Evolutionary conservation across 2,888 invertebrate species (phyloP).

Genomic region (Carcina quercana): DNA sequence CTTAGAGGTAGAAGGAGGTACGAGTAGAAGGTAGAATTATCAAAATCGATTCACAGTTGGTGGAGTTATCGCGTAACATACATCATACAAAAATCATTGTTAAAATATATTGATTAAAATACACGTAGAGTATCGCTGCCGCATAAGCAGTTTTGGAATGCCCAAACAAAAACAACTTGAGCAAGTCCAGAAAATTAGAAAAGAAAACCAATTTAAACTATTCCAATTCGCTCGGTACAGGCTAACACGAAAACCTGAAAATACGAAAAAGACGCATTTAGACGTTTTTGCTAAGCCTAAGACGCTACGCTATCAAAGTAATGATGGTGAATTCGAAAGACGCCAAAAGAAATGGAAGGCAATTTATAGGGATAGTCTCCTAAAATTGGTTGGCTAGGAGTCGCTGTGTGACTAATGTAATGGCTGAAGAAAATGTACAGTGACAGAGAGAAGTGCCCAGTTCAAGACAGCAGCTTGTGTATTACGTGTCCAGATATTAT

Average conservation of each 20-base stretch:
- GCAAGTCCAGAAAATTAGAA: conserved; percentile 16
- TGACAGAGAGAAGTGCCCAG: conserved; percentile 23
- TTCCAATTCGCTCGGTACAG: conserved; percentile 16
- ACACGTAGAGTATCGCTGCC: too few species aligned
- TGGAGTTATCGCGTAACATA: too few species aligned
- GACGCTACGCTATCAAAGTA: conserved; percentile 20
- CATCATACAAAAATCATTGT: too few species aligned
- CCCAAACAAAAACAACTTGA: too few species aligned
- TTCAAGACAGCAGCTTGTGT: conserved; percentile 14
- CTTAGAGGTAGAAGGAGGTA: too few species aligned
- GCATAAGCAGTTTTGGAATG: too few species aligned
- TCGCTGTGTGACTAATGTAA: conserved; percentile 30
- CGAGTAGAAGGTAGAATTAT: too few species aligned
- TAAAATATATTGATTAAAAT: too few species aligned
- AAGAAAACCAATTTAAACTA: conserved; percentile 26
- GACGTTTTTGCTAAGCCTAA: conserved; percentile 9
- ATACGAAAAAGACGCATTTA: conserved; percentile 12
- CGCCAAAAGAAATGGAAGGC: conserved; percentile 23
- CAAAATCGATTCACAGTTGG: too few species aligned
- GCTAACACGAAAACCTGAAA: conserved; percentile 17
- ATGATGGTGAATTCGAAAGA: conserved; percentile 24
- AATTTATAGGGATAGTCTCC: conserved; percentile 25
- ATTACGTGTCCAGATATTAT: conserved; percentile 15
- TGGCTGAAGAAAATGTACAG: conserved; percentile 27
- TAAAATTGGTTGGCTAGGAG: conserved; percentile 24